Evolutionary conservation across 1,140 invertebrate species (phyloP).

Genomic region (Wiebesia pumilae): DNA sequence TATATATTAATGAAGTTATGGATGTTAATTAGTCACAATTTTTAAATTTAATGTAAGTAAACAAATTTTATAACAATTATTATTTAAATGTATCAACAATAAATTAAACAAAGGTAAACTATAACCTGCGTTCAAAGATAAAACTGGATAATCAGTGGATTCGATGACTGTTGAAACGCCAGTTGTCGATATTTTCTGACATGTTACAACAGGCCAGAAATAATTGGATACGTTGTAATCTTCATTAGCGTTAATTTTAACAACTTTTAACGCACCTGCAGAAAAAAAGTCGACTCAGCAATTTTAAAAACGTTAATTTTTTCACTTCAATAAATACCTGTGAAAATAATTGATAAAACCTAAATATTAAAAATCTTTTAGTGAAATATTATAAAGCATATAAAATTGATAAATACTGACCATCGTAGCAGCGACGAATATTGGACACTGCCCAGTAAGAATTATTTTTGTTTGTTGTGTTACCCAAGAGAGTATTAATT

Average conservation of each 20-base stretch:
- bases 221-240: conserved; percentile 23
- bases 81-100: neutral
- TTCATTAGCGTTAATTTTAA: conserved; percentile 28
- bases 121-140: conserved; percentile 11
- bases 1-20: neutral
- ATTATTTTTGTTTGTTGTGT: conserved; percentile 5
- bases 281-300: conserved; percentile 13
- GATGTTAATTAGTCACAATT: neutral
- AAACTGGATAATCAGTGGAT: neutral
- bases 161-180: conserved; percentile 28
- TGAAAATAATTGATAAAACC: neutral
- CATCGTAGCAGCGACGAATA: conserved; percentile 43
- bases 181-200: conserved; percentile 38
- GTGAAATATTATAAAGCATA: neutral
- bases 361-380: neutral
- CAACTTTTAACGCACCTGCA: conserved; percentile 37
- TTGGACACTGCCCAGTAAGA: conserved; percentile 49
- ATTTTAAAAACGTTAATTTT: conserved; percentile 11
- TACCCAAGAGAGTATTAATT: conserved; percentile 34
- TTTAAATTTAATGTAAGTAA: neutral
- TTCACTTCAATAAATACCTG: conserved; percentile 10
- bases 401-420: conserved; percentile 15
- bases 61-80: neutral
- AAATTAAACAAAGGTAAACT: neutral
- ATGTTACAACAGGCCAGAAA: conserved; percentile 37